These are phyloP conservation scores for Hydropotes inermis DNA, from an alignment of 2,113 vertebrate genomes.

Conservation along the genomic window DNA sequence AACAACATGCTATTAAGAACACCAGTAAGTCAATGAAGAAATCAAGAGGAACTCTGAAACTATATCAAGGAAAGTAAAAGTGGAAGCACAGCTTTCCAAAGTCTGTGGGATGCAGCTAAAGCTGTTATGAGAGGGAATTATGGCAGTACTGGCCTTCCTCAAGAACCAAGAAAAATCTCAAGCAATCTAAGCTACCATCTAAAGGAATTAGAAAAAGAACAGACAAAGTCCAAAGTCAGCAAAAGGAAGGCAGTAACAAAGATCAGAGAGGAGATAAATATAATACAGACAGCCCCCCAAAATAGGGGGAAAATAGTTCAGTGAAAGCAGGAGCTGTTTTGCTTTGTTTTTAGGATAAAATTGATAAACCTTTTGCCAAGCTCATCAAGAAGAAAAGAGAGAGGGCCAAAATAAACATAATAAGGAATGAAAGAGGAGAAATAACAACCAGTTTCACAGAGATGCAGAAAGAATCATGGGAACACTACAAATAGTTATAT, in stretches of 20 bases:
- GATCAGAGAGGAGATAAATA: not conserved
- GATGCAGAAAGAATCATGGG: not conserved
- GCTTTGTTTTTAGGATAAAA: not conserved
- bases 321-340: not conserved
- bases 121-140: not conserved
- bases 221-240: not conserved
- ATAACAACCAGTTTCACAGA: not conserved
- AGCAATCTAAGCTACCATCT: not conserved
- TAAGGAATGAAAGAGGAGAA: not conserved
- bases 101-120: not conserved
- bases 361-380: not conserved
- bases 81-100: not conserved
- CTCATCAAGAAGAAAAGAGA: not conserved
- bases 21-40: not conserved
- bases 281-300: not conserved
- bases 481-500: not conserved
- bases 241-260: not conserved
- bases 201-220: not conserved
- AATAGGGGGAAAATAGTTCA: not conserved
- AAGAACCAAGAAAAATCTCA: not conserved
- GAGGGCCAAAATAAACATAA: not conserved
- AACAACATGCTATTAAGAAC: not conserved
- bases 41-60: not conserved
- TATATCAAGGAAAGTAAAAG: not conserved
- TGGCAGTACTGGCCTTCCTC: not conserved